Conservation (phyloP, 1,140 invertebrate genomes). For the Drosophila dunni region DNA sequence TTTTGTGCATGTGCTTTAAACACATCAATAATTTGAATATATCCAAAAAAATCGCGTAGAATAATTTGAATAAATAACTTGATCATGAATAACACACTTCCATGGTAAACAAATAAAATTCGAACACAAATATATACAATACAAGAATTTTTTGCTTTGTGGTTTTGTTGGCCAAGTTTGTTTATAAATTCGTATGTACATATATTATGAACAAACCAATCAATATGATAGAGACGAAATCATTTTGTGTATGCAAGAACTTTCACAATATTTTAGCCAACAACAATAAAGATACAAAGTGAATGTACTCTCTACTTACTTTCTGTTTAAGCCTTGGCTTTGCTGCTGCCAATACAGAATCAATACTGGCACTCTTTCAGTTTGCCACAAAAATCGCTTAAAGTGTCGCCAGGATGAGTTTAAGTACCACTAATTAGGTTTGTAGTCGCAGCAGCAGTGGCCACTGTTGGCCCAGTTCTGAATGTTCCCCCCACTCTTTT, state of each 20-base stretch:
- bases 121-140: background rate
- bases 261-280: constrained; percentile 8
- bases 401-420: constrained; percentile 16
- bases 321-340: constrained; percentile 3
- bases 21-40: constrained; percentile 1
- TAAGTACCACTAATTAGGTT: constrained; percentile 43
- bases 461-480: no score
- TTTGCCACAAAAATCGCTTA: constrained; percentile 31
- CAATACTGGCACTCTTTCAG: constrained; percentile 51
- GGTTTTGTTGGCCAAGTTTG: constrained; percentile 4
- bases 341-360: constrained; percentile 7
- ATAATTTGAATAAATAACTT: constrained; percentile 15
- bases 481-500: background rate
- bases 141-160: background rate
- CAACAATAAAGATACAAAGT: constrained; percentile 12
- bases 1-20: constrained; percentile 2
- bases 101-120: constrained; percentile 12
- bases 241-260: constrained; percentile 8
- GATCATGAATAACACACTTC: constrained; percentile 17
- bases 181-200: constrained; percentile 15
- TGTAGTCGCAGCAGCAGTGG: constrained; percentile 16
- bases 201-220: constrained; percentile 13
- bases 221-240: background rate
- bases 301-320: background rate
- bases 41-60: constrained; percentile 2